Evolutionary conservation across 2,888 invertebrate species (phyloP), one percentile per base, ranked within the genome.

Genomic region (Monopis laevigella): DNA sequence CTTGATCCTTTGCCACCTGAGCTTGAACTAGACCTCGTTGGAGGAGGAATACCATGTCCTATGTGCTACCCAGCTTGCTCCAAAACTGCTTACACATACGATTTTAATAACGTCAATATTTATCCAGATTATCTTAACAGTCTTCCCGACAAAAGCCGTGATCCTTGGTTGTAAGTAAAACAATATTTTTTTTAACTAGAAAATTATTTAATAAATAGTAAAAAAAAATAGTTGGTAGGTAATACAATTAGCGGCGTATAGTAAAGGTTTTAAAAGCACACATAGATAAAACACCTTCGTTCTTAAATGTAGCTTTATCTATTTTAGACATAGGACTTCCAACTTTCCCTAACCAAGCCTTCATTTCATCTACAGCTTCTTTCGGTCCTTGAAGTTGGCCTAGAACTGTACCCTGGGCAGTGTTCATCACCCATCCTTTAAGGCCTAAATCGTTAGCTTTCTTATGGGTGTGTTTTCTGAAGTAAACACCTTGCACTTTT

Each of bases 361-460:
- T 80, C 89, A 90, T 89, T 56, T 84, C 77, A 5, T 82, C 77
- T 26, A 90, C 57, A 47, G 83, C 83, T 1, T 55, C 51, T 38
- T 63, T 54, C 8, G 81, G 66, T 2, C 90, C 90, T 69, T 90
- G 87, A 30, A 89, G 43, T 43, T 82, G 78, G 2, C 90, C 90
- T 39, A 85, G 62, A 1, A 90, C 90, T 0, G 89, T 89, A 0
- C 86, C 88, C 48, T 81, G 70, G 4, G 82, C 67, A 0, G 89
- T 90, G 55, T 91, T 91, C 86, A 85, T 88, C 48, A 89, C 88
- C 88, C 89, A 90, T 40, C 90, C 90, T 52, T 75, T 84, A 3
- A 90, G 54, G 1, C 85, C 86, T 11, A 90, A 66, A 48, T 84
- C 83, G 8, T 67, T 67, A 0, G 86, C 87, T 59, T 84, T 84